Base-by-base conservation (phyloP, 2,888 invertebrate species). In the Agonopterix heracliana region DNA sequence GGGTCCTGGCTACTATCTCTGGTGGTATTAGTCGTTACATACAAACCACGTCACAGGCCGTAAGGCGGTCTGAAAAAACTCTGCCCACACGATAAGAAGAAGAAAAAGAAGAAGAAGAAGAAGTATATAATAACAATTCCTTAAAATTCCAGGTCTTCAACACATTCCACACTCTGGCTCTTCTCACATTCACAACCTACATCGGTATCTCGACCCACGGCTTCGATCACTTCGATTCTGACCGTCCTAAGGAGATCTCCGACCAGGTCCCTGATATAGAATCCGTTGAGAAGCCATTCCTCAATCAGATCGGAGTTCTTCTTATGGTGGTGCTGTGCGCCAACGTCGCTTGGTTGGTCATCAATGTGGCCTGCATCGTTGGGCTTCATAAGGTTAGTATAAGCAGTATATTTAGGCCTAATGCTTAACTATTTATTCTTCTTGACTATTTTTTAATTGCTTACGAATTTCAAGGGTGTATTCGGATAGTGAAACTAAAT, bases 341-440 rank as follows among this genome's bases (percentile, higher is more conserved):
- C 7, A 68, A 68, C 11, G 46, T 67, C 1, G 52, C 56, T 3
- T 74, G 76, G 74, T 45, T 74, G 42, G 40, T 56, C 3, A 53
- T 71, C 48, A 71, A 66, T 44, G 60, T 74, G 0, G 67, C 66
- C 26, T 73, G 73, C 51, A 56, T 76, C 36, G 66, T 74, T 34
- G 74, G 72, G 45, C 49, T 74, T 7, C 74, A 76, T 55, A 73
- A 68, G 71, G 76, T 76, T 48, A 43, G 47, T 46, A 26, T 45
- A 50, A 26, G 5, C 3, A 26, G 26, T 3, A 1, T 26, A 26
- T 4, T 2, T 1, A 26, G 7, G 26, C 26, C 26, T n/a, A n/a
- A n/a, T n/a, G n/a, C n/a, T n/a, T n/a, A n/a, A n/a, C n/a, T n/a
- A n/a, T n/a, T n/a, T n/a, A n/a, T n/a, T n/a, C n/a, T n/a, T n/a